phyloP scores from a whole-genome alignment of 2,113 vertebrate species.

The Nicator chloris region DNA sequence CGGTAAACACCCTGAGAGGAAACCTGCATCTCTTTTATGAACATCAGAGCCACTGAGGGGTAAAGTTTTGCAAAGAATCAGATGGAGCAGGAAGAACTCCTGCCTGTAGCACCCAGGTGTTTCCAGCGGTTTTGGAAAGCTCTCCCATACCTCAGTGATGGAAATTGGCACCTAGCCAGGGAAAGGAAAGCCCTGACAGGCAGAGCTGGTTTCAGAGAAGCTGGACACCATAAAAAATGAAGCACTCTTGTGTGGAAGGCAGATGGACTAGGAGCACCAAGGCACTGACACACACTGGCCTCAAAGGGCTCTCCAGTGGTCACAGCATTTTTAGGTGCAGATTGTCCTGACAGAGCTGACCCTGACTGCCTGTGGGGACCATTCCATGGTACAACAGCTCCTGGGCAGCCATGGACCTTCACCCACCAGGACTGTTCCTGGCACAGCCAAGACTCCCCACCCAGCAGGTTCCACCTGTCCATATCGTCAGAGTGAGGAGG shows the following conservation, averaged over 20 bases:
- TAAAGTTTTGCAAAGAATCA: not conserved
- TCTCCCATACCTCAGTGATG: not conserved
- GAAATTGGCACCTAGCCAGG: not conserved
- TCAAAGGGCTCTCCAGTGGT: not conserved
- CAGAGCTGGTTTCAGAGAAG: not conserved
- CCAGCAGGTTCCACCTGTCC: not conserved
- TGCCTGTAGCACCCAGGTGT: not conserved
- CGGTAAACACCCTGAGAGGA: not conserved
- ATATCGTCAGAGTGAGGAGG: accelerated
- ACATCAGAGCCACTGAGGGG: not conserved
- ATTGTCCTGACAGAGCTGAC: not conserved
- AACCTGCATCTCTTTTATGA: not conserved
- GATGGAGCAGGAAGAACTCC: not conserved
- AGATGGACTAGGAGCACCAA: not conserved
- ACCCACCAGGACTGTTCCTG: too few relatives aligned
- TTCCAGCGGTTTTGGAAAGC: not conserved
- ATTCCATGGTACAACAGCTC: not conserved
- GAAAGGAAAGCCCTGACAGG: not conserved
- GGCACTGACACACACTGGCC: not conserved
- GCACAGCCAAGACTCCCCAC: not conserved
- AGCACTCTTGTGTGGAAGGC: accelerated
- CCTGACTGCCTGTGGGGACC: not conserved
- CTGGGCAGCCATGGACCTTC: not conserved
- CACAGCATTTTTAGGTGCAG: not conserved
- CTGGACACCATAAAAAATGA: too few relatives aligned